Base-by-base conservation (phyloP, 1,140 invertebrate genomes). In the Spodoptera litura region DNA sequence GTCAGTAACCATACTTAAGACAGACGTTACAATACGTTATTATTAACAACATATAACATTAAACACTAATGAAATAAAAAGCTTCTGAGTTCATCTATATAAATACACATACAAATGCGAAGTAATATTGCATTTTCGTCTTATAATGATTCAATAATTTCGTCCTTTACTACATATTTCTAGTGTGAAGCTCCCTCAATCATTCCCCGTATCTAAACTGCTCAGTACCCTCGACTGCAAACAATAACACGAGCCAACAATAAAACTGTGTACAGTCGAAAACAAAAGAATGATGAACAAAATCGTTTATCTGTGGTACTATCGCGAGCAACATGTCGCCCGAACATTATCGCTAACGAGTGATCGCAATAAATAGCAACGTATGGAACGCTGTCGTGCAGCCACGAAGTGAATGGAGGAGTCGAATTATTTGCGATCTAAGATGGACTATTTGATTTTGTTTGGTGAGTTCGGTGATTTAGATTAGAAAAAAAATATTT, bases 281-380 rank as follows among this genome's bases (percentile, higher is more conserved):
- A 75, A 73, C 71, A 73, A 73, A 75, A 75, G 72, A 75, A 58
- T 75, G 72, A 75, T 75, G 72, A 75, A 61, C 44, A 75, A 75
- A 75, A 75, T 75, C 72, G 72, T 75, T 75, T 75, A 62, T 75
- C 72, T 75, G 72, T 27, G 72, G 72, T 75, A 68, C 44, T 68
- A 66, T 76, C 74, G 61, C 68, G 49, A 44, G 27, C 74, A 76
- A 76, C 38, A 76, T 76, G 74, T 76, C 74, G 51, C 74, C 49
- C 78, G 53, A 71, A 79, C 86, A 80, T 88, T 87, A 81, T 88
- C 85, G 62, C 58, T 84, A 85, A 85, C 83, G 83, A 86, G 83
- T 78, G 81, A 89, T 89, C 84, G 78, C 83, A 78, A 87, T 87
- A 87, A 90, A 87, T 87, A 87, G 71, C 62, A 35, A 83, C 84